Percentiles rank a stretch among this genome's conserved stretches.
phyloP scores from a whole-genome alignment of 1,140 invertebrate genomes.

The Diuraphis noxia region DNA sequence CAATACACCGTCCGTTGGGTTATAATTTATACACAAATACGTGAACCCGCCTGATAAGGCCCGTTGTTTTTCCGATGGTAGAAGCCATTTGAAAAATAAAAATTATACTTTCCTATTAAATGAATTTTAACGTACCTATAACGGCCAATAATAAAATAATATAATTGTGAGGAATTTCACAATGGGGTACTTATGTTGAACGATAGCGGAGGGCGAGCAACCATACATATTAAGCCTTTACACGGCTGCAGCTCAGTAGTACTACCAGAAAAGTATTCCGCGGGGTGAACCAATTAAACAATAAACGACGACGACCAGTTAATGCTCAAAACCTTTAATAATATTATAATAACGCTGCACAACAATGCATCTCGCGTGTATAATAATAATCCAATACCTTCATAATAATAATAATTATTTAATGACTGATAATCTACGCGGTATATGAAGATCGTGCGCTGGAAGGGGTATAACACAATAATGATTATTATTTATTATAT shows the following conservation, averaged over 20 bases:
- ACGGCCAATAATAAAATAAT: too few relatives aligned
- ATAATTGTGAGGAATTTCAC: background rate
- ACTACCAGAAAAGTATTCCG: background rate
- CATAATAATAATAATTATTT: slow-evolving; percentile 3
- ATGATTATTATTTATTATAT: slow-evolving; percentile 14
- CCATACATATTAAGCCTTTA: too few relatives aligned
- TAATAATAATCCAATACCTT: background rate
- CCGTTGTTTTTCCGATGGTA: background rate
- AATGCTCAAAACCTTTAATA: background rate
- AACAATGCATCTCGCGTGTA: slow-evolving; percentile 10
- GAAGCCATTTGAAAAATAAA: background rate
- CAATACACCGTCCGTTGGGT: background rate
- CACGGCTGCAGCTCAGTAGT: background rate
- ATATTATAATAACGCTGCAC: background rate
- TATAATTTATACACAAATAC: background rate
- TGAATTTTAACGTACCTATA: background rate
- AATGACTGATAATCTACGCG: slow-evolving; percentile 9
- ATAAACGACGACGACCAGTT: slow-evolving; percentile 45
- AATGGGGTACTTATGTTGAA: background rate
- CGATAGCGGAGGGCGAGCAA: background rate
- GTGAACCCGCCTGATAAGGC: background rate
- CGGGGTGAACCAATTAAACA: slow-evolving; percentile 38
- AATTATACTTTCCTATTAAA: background rate
- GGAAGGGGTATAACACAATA: slow-evolving; percentile 43
- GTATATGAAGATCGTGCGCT: background rate